Percentiles rank a stretch among this genome's conserved stretches.
Evolutionary conservation across 2,888 invertebrate genomes (phyloP).

Genomic region (Norana najaformis): DNA sequence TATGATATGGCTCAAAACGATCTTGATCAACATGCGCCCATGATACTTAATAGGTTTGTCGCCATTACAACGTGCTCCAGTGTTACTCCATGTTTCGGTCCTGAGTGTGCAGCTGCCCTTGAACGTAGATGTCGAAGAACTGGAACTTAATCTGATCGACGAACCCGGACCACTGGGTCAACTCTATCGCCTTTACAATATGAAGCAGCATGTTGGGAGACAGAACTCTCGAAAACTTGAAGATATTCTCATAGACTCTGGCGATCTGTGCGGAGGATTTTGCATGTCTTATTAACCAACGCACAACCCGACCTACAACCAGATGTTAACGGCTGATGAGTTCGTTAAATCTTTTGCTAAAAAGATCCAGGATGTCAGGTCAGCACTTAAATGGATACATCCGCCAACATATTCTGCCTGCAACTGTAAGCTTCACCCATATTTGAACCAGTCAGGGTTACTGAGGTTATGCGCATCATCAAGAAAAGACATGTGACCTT

Average conservation of each 20-base stretch:
- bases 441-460: not conserved
- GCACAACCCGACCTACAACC: not conserved
- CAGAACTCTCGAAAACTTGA: not conserved
- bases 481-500: no score
- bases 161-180: not conserved
- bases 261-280: not conserved
- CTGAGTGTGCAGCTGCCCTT: not conserved
- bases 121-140: not conserved
- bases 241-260: not conserved
- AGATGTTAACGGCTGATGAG: not conserved
- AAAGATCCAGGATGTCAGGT: not conserved
- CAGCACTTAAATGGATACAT: no score
- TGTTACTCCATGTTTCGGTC: no score
- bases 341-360: constrained; percentile 10
- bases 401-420: no score
- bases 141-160: not conserved
- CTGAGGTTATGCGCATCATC: not conserved
- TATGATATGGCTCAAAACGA: no score
- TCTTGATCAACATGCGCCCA: no score
- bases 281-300: not conserved
- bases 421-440: not conserved
- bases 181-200: not conserved
- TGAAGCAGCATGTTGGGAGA: not conserved
- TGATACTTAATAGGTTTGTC: no score
- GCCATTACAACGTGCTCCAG: no score